Base-by-base conservation (phyloP, 2,888 invertebrate genomes). In the Elegia similella region DNA sequence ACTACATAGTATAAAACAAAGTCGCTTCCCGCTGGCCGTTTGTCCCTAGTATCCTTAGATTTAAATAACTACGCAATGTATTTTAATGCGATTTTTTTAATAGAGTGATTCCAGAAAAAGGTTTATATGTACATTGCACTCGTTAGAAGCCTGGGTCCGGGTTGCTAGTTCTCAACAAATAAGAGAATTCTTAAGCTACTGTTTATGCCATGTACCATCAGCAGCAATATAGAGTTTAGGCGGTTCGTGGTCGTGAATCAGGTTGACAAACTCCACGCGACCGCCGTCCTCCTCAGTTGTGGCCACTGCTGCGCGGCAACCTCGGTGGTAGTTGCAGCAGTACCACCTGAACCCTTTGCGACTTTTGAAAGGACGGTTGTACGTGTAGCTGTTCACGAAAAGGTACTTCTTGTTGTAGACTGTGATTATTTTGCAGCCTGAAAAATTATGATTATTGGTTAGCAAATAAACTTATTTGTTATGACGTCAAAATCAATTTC, bases 321-420 rank as follows among this genome's bases (percentile, higher is more conserved):
- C 73, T 1, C 65, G 62, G 55, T 75, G 74, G 62, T 72, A 76
- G 56, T 62, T 63, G 1, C 70, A 60, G 53, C 76, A 77, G 60
- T 72, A 70, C 75, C 73, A 74, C 5, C 66, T 55, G 10, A 61
- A 55, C 1, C 65, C 59, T n/a, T 56, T 30, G 29, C 57, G 52
- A 8, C 59, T 58, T 15, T 56, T 62, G 13, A 59, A 46, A 7
- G 65, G 67, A 17, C 69, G 62, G 46, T 72, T 72, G 64, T 67
- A 76, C 13, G 68, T 69, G 52, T 67, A 66, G 2, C 61, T 50
- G 6, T 65, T 50, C 1, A 61, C 42, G 8, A 59, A 46, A 29
- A 57, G 55, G 34, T 42, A 50, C 42, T 56, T 58, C 34, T 32
- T 43, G 0, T 59, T 57, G 13, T 32, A 44, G 13, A n/a, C n/a